Percentiles rank a stretch among this genome's conserved stretches.
Conservation (phyloP, 1,140 invertebrate species). For the Drosophila sproati region DNA sequence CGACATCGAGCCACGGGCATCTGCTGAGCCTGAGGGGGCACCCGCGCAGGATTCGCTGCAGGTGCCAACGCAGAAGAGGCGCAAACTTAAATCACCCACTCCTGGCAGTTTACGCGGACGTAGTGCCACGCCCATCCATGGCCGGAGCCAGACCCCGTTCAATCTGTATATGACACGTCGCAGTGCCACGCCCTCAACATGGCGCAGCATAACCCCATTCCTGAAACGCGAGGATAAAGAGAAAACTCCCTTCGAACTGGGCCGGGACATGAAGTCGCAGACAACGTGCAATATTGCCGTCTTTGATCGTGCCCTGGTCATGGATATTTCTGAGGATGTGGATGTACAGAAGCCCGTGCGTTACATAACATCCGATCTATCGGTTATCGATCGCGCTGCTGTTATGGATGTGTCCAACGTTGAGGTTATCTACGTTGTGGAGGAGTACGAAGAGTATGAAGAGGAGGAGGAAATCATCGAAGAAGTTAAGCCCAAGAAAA, state of each 20-base stretch:
- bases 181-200: constrained; percentile 82
- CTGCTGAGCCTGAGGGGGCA: constrained; percentile 72
- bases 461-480: constrained; percentile 72
- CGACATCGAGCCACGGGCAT: constrained; percentile 70
- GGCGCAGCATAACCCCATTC: constrained; percentile 83
- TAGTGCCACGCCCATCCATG: constrained; percentile 81
- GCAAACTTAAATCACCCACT: constrained; percentile 82
- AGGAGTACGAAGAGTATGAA: constrained; percentile 81
- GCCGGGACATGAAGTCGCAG: constrained; percentile 74
- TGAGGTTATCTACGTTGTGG: constrained; percentile 84
- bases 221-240: constrained; percentile 83
- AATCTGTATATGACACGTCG: constrained; percentile 76
- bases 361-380: constrained; percentile 84
- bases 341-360: constrained; percentile 80
- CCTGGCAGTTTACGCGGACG: constrained; percentile 79
- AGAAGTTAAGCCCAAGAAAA: constrained; percentile 80
- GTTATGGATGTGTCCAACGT: constrained; percentile 85
- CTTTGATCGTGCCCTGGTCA: constrained; percentile 82
- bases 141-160: constrained; percentile 81
- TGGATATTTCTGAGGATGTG: constrained; percentile 81
- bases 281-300: constrained; percentile 83
- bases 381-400: constrained; percentile 84
- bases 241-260: constrained; percentile 84
- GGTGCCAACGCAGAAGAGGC: constrained; percentile 76
- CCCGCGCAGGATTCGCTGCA: constrained; percentile 73